Conservation (phyloP, 2,113 vertebrate genomes). For the Astatotilapia flaviijosephi region DNA sequence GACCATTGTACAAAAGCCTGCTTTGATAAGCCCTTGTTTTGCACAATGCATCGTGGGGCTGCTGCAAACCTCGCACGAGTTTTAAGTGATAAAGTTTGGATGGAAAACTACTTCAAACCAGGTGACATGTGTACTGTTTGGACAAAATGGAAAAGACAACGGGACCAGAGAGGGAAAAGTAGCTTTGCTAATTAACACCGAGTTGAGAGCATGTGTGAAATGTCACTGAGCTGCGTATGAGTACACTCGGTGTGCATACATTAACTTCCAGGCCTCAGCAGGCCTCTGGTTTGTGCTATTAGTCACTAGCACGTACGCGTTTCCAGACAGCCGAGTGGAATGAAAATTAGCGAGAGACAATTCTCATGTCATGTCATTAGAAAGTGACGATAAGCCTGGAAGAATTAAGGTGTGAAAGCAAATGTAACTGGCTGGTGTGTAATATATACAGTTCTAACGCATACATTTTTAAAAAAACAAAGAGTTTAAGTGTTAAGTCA, state of each 20-base stretch:
- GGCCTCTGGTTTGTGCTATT: background rate
- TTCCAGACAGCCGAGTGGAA: background rate
- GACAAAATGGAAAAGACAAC: background rate
- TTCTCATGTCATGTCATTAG: background rate
- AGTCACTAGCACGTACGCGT: background rate
- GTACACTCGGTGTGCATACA: constrained; percentile 1
- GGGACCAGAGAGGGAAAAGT: background rate
- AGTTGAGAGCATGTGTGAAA: background rate
- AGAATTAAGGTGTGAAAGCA: background rate
- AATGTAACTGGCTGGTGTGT: background rate
- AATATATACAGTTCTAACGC: background rate
- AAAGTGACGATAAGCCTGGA: background rate
- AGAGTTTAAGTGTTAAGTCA: background rate
- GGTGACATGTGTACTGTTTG: background rate
- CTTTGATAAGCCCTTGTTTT: constrained; percentile 31
- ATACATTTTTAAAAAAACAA: background rate
- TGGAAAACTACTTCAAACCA: background rate
- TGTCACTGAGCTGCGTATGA: background rate
- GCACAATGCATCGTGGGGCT: background rate
- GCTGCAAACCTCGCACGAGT: background rate
- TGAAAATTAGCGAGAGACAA: background rate
- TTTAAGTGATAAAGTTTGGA: background rate
- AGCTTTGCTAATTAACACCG: constrained; percentile 13
- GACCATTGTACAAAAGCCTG: constrained; percentile 27
- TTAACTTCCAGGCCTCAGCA: background rate